Evolutionary conservation across 2,888 invertebrate genomes (phyloP), one percentile per base, ranked within the genome.

Genomic region (Melinaea menophilus): DNA sequence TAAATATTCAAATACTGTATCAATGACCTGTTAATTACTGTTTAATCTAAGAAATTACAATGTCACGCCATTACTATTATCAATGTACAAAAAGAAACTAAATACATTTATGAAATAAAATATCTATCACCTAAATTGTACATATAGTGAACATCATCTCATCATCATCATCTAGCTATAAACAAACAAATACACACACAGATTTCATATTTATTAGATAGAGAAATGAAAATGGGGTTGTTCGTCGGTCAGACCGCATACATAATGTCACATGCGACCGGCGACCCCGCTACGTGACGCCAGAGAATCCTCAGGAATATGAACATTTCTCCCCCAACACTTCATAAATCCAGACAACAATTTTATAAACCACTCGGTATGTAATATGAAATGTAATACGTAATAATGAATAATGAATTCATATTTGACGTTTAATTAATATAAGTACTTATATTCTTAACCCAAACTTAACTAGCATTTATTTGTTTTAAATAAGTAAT

Each of bases 251-350:
- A 63, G 63, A 61, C 63, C 66, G 66, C 66, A 65, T 69, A 68
- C 62, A 55, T 65, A 68, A 69, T 65, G 68, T 54, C 63, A 63
- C 61, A 62, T 58, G 54, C 62, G 57, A 46, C 61, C 47, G 61
- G 55, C 59, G 66, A 55, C 60, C 61, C 56, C 55, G 33, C 54
- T 61, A 70, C 68, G 69, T 68, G 66, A 66, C 61, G 67, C 47
- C 61, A 60, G 33, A 37, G 56, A 63, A 63, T 63, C 65, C 64
- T 63, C 63, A 62, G 61, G 56, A 62, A 62, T 62, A 67, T 64
- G 63, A 65, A 65, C 59, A 56, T 68, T 69, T 74, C 71, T 73
- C 72, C 65, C 70, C 71, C 73, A 64, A 65, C 73, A 62, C 61
- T 64, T 64, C 46, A 61, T 54, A 55, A 64, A 61, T 64, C 64